Conservation (phyloP, 2,797 vertebrate genomes). For the Melanotaenia boesemani region DNA sequence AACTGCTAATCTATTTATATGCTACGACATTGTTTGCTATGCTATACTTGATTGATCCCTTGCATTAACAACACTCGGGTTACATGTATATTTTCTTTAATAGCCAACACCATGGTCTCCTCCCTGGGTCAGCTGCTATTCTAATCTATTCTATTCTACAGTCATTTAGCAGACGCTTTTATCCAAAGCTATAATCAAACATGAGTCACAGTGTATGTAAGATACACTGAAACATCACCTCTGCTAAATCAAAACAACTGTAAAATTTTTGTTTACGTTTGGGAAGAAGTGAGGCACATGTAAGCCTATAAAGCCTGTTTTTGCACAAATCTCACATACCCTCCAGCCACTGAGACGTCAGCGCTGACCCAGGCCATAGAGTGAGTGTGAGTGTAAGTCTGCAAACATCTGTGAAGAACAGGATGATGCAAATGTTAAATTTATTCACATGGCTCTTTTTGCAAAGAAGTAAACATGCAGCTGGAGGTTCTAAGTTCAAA, state of each 20-base stretch:
- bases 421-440: slow-evolving; percentile 45
- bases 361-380: slow-evolving; percentile 15
- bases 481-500: slow-evolving; percentile 15
- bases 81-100: slow-evolving; percentile 5
- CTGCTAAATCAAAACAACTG: slow-evolving; percentile 18
- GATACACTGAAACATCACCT: slow-evolving; percentile 9
- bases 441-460: neutral
- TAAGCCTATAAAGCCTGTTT: slow-evolving; percentile 23
- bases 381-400: slow-evolving; percentile 35
- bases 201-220: neutral
- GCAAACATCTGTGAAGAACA: slow-evolving; percentile 25
- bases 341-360: slow-evolving; percentile 30
- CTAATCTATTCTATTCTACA: no score
- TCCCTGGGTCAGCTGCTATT: neutral
- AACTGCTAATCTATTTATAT: neutral
- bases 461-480: slow-evolving; percentile 27
- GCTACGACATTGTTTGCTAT: neutral
- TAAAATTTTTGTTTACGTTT: slow-evolving; percentile 6
- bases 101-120: slow-evolving; percentile 1
- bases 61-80: slow-evolving; percentile 3
- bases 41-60: neutral
- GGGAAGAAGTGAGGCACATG: slow-evolving; percentile 8
- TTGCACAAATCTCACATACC: slow-evolving; percentile 25
- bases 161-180: no score
- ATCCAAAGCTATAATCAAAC: neutral